Evolutionary conservation across 1,140 invertebrate species (phyloP), one percentile per base, ranked within the genome.

Genomic region (Heliconius himera): DNA sequence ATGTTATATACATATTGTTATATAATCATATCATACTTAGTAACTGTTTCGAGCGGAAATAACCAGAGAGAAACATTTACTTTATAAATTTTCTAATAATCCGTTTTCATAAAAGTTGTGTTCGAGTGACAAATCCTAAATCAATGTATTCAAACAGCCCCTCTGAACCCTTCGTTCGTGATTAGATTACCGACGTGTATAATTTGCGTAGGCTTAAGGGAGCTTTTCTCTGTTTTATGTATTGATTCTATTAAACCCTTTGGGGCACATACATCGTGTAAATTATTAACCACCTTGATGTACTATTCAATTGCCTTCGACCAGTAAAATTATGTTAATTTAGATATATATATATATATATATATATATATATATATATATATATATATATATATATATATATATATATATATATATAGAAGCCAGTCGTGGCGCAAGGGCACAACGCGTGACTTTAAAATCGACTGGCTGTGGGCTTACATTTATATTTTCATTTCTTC

Each of bases 151-250:
- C 72, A 81, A 78, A 78, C 60, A 75, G 38, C 76, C 73, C 51
- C 56, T 78, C 41, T 78, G 51, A 82, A 70, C 82, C 76, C 76
- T 81, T 79, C 20, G 73, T 70, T 73, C 77, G 74, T 82, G 82
- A 84, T 84, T 84, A 82, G 70, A 84, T 84, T 84, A 84, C 82
- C n/a, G 72, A 79, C 76, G 80, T 82, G 77, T 74, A 74, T 74
- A 49, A 72, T 76, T 60, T 81, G 51, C 49, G 46, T 36, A 29
- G 73, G 72, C 76, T 71, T 78, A 74, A 70, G 73, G 29, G 76
- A 78, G 56, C 73, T 78, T 72, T 81, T 26, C 72, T 72, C 71
- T 78, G 56, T 56, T 54, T 46, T 78, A 75, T 80, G 66, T 77
- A 81, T 73, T 76, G 76, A 78, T 75, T 81, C 80, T 75, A 81